Conservation (phyloP, 2,888 invertebrate genomes). For the Amblyjoppa proteus region DNA sequence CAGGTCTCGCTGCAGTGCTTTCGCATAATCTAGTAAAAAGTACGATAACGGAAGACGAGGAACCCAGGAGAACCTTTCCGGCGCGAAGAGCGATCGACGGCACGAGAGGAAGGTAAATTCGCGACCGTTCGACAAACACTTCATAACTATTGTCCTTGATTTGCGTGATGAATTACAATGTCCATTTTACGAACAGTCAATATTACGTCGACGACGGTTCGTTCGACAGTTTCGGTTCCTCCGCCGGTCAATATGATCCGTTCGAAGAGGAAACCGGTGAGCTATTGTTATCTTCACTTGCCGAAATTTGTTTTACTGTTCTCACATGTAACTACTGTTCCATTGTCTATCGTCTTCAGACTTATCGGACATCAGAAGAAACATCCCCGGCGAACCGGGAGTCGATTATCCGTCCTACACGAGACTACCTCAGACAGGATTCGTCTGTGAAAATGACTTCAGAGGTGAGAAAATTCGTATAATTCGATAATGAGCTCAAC, state of each 20-base stretch:
- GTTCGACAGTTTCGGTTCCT: constrained; percentile 79
- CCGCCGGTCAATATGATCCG: constrained; percentile 80
- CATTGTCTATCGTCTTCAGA: constrained; percentile 71
- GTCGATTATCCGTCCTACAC: constrained; percentile 88
- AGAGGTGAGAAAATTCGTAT: constrained; percentile 85
- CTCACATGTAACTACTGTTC: constrained; percentile 39
- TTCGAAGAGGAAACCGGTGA: constrained; percentile 84
- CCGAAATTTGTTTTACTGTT: background rate
- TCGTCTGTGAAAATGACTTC: constrained; percentile 87
- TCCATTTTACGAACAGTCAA: constrained; percentile 75
- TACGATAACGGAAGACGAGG: constrained; percentile 73
- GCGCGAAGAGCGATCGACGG: constrained; percentile 83
- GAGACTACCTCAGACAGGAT: constrained; percentile 87
- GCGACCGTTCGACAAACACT: background rate
- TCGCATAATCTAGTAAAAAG: constrained; percentile 75
- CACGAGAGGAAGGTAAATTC: constrained; percentile 81
- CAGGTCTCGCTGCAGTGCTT: constrained; percentile 79
- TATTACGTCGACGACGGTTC: constrained; percentile 80
- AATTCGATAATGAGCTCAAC: background rate
- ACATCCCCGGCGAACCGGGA: constrained; percentile 89
- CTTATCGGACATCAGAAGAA: constrained; percentile 87
- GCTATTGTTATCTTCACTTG: background rate
- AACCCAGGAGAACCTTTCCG: constrained; percentile 77
- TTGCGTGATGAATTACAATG: background rate
- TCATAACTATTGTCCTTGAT: background rate